Evolutionary conservation across 2,888 invertebrate genomes (phyloP), one percentile per base, ranked within the genome.

Genomic region (Dicyrtoma fusca): DNA sequence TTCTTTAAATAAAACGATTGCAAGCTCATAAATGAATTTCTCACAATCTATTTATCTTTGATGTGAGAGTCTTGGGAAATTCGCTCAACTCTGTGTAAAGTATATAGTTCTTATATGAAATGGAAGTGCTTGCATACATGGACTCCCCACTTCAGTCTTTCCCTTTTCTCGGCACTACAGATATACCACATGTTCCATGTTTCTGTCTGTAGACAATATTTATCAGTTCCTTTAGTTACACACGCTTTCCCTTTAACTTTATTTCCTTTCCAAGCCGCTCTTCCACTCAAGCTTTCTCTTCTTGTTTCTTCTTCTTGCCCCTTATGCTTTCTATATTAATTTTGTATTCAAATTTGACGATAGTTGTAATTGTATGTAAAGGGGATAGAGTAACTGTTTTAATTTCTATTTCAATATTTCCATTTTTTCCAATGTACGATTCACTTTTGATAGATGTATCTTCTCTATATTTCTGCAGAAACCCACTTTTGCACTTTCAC

Each of bases 11-110:
- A 4, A 55, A 55, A 55, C 55, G 4, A 51, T 23, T 21, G 21
- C 1, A 21, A 55, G 55, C 55, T 55, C 55, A 8, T 55, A 55
- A 55, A 55, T 55, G 55, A 55, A 55, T 55, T 55, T 55, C 21
- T 21, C 13, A 23, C 23, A 55, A 55, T 55, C 55, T 55, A 55
- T 21, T 55, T 55, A 55, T 21, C 55, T 55, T 55, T 55, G 55
- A 55, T 59, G 59, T 59, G 34, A 34, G 34, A 34, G 34, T 34
- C 34, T 34, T 34, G 34, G 34, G 34, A 34, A 34, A 34, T 34
- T 34, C 34, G 8, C 34, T 34, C 34, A 34, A 34, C 34, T 34
- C 34, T 34, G 8, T 34, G 34, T 34, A 34, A 34, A 34, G 34
- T 34, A n/a, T n/a, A n/a, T n/a, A n/a, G n/a, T n/a, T n/a, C n/a